These are phyloP conservation scores for Thaumetopoea pityocampa DNA, from an alignment of 1,140 invertebrate species.

Conservation along the genomic window DNA sequence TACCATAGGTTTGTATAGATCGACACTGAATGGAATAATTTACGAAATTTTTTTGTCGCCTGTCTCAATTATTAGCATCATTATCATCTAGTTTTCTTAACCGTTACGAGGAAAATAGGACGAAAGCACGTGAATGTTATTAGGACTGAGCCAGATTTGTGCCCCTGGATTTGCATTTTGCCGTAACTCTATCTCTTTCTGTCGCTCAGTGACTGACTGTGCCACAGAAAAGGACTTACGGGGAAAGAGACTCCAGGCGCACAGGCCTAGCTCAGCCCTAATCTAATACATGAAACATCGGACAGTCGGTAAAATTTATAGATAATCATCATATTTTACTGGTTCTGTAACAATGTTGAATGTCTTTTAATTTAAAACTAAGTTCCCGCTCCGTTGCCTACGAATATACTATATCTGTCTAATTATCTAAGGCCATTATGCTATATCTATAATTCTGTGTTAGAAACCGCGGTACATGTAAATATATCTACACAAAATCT, in stretches of 20 bases:
- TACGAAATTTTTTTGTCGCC: constrained; percentile 22
- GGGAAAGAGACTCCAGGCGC: no score
- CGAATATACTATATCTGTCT: constrained; percentile 36
- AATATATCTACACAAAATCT: constrained; percentile 58
- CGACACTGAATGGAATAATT: constrained; percentile 49
- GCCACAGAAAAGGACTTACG: no score
- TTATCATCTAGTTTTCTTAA: constrained; percentile 16
- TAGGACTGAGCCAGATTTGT: no score
- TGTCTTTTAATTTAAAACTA: constrained; percentile 19
- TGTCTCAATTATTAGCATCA: constrained; percentile 34
- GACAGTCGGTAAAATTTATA: constrained; percentile 5
- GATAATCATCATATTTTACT: constrained; percentile 13
- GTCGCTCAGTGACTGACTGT: no score
- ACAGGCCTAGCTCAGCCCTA: no score
- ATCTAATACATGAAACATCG: constrained; percentile 13
- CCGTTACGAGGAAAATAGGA: constrained; percentile 21
- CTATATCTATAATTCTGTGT: constrained; percentile 73
- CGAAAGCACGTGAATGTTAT: constrained; percentile 7
- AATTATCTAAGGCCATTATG: constrained; percentile 65
- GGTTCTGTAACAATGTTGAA: constrained; percentile 6
- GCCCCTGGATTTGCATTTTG: no score
- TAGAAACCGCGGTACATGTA: constrained; percentile 34
- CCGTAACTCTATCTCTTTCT: no score
- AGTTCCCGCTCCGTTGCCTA: constrained; percentile 16
- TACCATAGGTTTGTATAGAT: constrained; percentile 49